Evolutionary conservation across 2,797 vertebrate species (phyloP).

Genomic region (Lacerta viridis): DNA sequence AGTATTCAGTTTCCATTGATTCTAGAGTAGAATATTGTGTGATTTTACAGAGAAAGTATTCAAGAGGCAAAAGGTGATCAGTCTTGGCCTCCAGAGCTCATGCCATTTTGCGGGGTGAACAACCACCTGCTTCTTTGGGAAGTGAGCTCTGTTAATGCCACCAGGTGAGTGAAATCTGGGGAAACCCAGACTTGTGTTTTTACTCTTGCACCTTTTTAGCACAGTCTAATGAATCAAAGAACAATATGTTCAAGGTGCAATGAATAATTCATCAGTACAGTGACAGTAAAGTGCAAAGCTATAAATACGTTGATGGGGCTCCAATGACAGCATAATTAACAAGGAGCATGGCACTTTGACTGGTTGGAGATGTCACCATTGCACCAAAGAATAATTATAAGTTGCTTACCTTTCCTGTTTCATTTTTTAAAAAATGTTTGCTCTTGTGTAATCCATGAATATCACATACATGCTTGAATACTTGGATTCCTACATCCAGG

Average conservation of each 20-base stretch:
- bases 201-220: slow-evolving; percentile 41
- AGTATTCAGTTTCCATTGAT: no score
- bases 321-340: slow-evolving; percentile 55
- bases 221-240: slow-evolving; percentile 63
- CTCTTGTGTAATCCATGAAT: accelerated
- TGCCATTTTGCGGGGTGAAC: slow-evolving; percentile 49
- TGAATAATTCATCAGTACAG: slow-evolving; percentile 56
- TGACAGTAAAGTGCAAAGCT: slow-evolving; percentile 38
- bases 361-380: slow-evolving; percentile 32
- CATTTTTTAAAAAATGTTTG: slow-evolving; percentile 10
- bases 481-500: background rate
- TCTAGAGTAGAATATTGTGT: no score
- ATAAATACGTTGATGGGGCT: slow-evolving; percentile 54
- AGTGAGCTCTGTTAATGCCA: slow-evolving; percentile 50
- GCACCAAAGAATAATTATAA: slow-evolving; percentile 36
- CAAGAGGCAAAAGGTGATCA: slow-evolving; percentile 47
- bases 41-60: slow-evolving; percentile 8
- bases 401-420: slow-evolving; percentile 2
- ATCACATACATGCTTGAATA: background rate
- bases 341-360: slow-evolving; percentile 23
- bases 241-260: slow-evolving; percentile 40
- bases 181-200: slow-evolving; percentile 57
- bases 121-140: slow-evolving; percentile 53
- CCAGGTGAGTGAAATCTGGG: slow-evolving; percentile 58
- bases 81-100: slow-evolving; percentile 25